Conservation (phyloP, 2,888 invertebrate genomes). For the Drosophila hawaiiensis region DNA sequence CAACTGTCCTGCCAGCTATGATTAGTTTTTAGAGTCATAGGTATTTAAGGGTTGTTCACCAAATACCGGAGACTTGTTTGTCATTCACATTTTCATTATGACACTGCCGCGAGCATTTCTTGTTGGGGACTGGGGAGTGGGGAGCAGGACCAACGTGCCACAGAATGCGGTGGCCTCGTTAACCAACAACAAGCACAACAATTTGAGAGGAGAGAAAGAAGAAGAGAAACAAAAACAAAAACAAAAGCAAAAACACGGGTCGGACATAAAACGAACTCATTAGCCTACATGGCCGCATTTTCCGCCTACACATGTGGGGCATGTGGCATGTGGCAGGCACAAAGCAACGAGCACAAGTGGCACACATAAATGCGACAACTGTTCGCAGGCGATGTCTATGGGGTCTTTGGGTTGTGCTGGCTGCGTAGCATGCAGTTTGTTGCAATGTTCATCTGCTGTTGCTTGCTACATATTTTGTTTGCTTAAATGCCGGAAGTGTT, state of each 20-base stretch:
- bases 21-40: slow-evolving; percentile 1
- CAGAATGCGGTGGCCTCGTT: slow-evolving; percentile 61
- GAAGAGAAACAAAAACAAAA: slow-evolving; percentile 14
- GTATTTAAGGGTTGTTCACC: slow-evolving; percentile 14
- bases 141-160: slow-evolving; percentile 10
- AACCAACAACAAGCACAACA: slow-evolving; percentile 34
- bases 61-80: slow-evolving; percentile 37
- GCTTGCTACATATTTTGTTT: slow-evolving; percentile 75
- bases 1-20: slow-evolving; percentile 23
- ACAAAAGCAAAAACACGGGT: slow-evolving; percentile 54
- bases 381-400: slow-evolving; percentile 1
- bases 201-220: background rate
- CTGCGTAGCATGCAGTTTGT: slow-evolving; percentile 38
- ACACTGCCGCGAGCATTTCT: slow-evolving; percentile 55
- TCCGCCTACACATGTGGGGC: slow-evolving; percentile 72
- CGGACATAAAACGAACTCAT: slow-evolving; percentile 70
- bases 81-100: slow-evolving; percentile 54
- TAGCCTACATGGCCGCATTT: slow-evolving; percentile 78
- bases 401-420: slow-evolving; percentile 1
- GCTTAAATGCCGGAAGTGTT: slow-evolving; percentile 80
- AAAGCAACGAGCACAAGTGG: slow-evolving; percentile 29
- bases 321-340: slow-evolving; percentile 42
- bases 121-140: background rate
- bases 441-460: slow-evolving; percentile 44
- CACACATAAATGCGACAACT: slow-evolving; percentile 21